Evolutionary conservation across 2,113 vertebrate species (phyloP), one percentile per base, ranked within the genome.

Genomic region (Lophius piscatorius): DNA sequence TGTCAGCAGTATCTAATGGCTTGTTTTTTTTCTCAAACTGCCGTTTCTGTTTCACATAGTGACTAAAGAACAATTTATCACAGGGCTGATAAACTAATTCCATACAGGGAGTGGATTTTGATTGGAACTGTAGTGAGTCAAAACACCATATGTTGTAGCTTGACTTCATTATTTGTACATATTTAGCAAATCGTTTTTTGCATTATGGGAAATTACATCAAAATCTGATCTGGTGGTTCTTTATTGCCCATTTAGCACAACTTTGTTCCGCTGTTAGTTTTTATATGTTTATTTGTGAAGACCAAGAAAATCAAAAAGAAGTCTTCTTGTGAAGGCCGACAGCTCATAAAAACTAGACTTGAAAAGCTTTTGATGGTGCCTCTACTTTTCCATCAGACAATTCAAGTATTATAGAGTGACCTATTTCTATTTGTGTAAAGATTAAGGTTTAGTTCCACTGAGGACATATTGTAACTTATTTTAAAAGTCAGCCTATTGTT

Each of bases 181-280:
- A 24, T 57, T 22, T 24, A 28, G 20, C 38, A 9, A 34, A 34
- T 21, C 9, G 12, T 28, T 31, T 23, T 10, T 21, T 57, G 14
- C 20, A 6, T 29, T 36, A 59, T 76, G 23, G 39, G 16, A 22
- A 23, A 9, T 17, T 47, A 70, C 35, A 47, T 57, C 9, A 31
- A 24, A 51, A 57, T 54, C 36, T 42, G 28, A 3, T 22, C 12
- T 68, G 68, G 65, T 59, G 72, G 67, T 47, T 82, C 61, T 84
- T 84, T 68, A 63, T 42, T 29, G 46, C 41, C 70, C 54, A 60
- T 76, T 59, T 24, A 70, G 55, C 63, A 71, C 24, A 36, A 49
- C 24, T 60, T 48, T 58, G 58, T 29, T 29, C 47, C 21, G 20
- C 18, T 41, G 39, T 59, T 69, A 20, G 16, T 41, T 28, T 23